Conservation (phyloP, 2,888 invertebrate genomes). For the Beris morrisii region DNA sequence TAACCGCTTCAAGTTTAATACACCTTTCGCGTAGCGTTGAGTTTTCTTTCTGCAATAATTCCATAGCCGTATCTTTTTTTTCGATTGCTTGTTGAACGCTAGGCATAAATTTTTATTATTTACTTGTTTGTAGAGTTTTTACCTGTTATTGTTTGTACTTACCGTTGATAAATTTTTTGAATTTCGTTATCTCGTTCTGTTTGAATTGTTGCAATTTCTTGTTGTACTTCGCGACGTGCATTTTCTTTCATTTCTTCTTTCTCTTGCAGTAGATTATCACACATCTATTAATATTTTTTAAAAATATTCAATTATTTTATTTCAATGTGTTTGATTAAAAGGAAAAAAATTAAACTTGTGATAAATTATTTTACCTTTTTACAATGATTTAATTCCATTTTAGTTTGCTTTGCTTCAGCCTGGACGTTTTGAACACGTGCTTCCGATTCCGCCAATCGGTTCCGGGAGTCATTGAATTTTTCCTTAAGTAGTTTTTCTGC, state of each 20-base stretch:
- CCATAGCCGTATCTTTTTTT: constrained; percentile 76
- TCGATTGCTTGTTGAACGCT: constrained; percentile 81
- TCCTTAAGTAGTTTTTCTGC: constrained; percentile 67
- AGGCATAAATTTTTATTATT: constrained; percentile 5
- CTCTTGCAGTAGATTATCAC: constrained; percentile 60
- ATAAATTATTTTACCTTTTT: constrained; percentile 62
- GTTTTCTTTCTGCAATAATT: constrained; percentile 70
- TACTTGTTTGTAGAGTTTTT: constrained; percentile 21
- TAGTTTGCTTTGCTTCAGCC: constrained; percentile 66
- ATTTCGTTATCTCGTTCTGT: constrained; percentile 74
- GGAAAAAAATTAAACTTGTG: neutral
- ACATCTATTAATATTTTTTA: constrained; percentile 50
- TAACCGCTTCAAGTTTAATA: constrained; percentile 70
- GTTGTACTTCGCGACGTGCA: constrained; percentile 65
- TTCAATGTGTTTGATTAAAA: neutral
- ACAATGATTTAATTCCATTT: constrained; percentile 65
- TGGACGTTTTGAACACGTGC: constrained; percentile 62
- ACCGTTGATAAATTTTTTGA: constrained; percentile 80
- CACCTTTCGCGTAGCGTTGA: constrained; percentile 72
- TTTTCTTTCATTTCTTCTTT: constrained; percentile 62
- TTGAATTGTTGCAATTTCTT: constrained; percentile 64
- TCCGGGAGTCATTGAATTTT: constrained; percentile 68
- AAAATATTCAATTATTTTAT: neutral
- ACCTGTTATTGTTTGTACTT: constrained; percentile 40
- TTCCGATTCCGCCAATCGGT: constrained; percentile 67